A percentile compares a stretch with the other conserved stretches of the same genome.
Evolutionary conservation across 2,113 vertebrate genomes (phyloP).

Genomic region (Morphnarchus princeps): DNA sequence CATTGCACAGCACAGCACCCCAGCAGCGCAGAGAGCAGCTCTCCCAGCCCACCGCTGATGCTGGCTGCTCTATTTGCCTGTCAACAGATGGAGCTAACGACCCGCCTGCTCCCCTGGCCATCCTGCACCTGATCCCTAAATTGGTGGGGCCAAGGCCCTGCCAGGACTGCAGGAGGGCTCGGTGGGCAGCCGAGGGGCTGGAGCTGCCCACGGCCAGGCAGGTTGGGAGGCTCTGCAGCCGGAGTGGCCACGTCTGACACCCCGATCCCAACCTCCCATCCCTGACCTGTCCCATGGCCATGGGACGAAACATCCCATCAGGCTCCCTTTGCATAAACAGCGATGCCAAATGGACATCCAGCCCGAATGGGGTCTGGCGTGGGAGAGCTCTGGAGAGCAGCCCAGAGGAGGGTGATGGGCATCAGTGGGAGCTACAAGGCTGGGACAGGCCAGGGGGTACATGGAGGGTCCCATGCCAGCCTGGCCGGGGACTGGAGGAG

Average conservation of each 20-base stretch:
- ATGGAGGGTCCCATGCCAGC: accelerated
- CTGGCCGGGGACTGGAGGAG: accelerated
- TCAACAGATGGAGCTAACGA: slow-evolving; percentile 11
- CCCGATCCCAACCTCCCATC: accelerated
- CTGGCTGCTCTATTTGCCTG: not conserved
- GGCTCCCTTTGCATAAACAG: not conserved
- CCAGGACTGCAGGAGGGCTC: not conserved
- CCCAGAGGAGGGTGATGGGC: not conserved
- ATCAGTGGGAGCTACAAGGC: not conserved
- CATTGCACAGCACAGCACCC: not conserved
- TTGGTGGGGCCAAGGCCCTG: not conserved
- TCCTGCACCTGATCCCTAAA: not conserved
- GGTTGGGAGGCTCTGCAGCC: not conserved
- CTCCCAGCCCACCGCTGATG: not conserved
- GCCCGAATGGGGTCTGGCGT: accelerated
- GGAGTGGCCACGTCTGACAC: accelerated
- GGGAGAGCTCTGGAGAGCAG: not conserved
- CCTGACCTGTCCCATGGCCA: accelerated
- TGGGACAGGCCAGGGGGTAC: not conserved
- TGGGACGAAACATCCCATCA: accelerated
- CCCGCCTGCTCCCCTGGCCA: not conserved
- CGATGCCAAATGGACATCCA: accelerated
- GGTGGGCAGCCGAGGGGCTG: not conserved
- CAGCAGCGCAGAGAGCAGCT: not conserved
- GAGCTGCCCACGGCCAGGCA: accelerated